Evolutionary conservation across 2,113 vertebrate genomes (phyloP).

Genomic region (Diadophis punctatus): DNA sequence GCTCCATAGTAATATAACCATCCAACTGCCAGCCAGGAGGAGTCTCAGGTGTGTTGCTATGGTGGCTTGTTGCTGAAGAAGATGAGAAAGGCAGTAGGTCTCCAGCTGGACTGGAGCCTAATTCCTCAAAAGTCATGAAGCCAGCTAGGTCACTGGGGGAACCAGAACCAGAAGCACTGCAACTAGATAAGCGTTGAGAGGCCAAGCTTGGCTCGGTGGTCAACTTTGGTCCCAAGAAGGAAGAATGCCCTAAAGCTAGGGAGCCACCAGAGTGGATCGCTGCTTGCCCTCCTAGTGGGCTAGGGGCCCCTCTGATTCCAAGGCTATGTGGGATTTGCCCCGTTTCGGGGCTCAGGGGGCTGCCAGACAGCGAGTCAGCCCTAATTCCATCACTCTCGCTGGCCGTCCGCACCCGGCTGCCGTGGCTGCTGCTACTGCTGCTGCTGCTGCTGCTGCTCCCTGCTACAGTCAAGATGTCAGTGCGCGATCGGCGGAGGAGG

Average conservation of each 20-base stretch:
- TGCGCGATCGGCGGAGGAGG: conserved; percentile 76
- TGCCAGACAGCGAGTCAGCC: conserved; percentile 78
- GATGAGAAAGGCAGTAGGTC: conserved; percentile 70
- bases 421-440: conserved; percentile 42
- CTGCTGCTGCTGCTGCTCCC: conserved; percentile 63
- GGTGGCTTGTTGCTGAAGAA: conserved; percentile 63
- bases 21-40: conserved; percentile 80
- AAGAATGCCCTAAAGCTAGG: conserved; percentile 87
- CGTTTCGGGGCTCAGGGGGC: conserved; percentile 83
- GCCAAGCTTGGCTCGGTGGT: conserved; percentile 74
- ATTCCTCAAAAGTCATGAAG: conserved; percentile 93
- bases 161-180: conserved; percentile 87
- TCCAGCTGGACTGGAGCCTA: conserved; percentile 87
- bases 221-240: conserved; percentile 76
- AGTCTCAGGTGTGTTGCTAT: conserved; percentile 89
- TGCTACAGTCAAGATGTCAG: conserved; percentile 78
- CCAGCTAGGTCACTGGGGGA: conserved; percentile 91
- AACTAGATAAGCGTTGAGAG: conserved; percentile 83
- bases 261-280: conserved; percentile 82
- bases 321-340: conserved; percentile 80
- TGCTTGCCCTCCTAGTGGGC: conserved; percentile 45
- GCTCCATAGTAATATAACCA: conserved; percentile 91
- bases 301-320: conserved; percentile 40
- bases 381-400: conserved; percentile 81
- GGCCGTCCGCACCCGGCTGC: conserved; percentile 79